Evolutionary conservation across 2,797 vertebrate genomes (phyloP).

Genomic region (Neosalanx taihuensis): DNA sequence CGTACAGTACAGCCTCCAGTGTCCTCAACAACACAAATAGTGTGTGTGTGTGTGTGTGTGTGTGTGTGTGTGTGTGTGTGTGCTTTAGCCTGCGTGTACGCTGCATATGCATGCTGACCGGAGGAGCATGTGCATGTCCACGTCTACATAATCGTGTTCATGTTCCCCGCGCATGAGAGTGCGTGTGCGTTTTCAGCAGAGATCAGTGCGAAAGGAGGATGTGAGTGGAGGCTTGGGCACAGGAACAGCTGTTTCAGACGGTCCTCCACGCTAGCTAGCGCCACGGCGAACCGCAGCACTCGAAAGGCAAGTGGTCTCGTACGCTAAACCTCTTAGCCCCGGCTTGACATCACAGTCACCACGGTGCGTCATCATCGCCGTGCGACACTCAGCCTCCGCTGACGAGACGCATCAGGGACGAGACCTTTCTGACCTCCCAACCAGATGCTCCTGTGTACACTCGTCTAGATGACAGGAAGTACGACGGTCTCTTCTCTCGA

Average conservation of each 20-base stretch:
- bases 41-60: neutral
- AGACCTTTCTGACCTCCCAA: too few relatives aligned
- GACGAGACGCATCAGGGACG: neutral
- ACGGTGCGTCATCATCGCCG: neutral
- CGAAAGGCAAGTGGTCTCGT: constrained; percentile 14
- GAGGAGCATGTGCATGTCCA: too few relatives aligned
- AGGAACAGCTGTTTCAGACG: constrained; percentile 15
- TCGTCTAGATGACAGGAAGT: too few relatives aligned
- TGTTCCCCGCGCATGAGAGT: neutral
- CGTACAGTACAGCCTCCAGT: neutral
- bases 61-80: neutral
- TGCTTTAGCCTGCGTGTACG: neutral
- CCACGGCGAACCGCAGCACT: neutral
- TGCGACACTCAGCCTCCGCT: neutral
- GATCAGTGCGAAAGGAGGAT: too few relatives aligned
- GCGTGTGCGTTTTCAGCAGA: too few relatives aligned
- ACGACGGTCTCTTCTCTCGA: too few relatives aligned
- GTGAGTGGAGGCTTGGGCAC: neutral
- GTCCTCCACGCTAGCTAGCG: constrained; percentile 23
- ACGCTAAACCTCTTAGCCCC: constrained; percentile 36
- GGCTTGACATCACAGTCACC: constrained; percentile 34
- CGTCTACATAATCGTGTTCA: neutral
- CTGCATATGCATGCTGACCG: too few relatives aligned
- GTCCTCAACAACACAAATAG: neutral
- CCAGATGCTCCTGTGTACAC: too few relatives aligned